phyloP scores from a whole-genome alignment of 2,797 vertebrate genomes.

The Philypnodon macrostomus region DNA sequence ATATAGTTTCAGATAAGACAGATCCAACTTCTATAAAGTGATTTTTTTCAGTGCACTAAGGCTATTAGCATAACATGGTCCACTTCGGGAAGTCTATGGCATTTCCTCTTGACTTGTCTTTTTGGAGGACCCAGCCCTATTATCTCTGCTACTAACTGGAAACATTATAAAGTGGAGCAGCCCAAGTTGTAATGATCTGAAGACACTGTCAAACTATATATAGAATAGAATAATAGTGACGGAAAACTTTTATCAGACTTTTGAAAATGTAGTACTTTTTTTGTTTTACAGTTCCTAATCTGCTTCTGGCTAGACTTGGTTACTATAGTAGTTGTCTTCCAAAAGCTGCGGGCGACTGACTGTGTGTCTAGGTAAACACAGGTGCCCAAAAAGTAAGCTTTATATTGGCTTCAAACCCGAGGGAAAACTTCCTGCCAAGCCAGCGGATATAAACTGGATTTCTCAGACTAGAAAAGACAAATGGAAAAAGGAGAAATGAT shows the following conservation, averaged over 20 bases:
- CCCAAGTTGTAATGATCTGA: too few species aligned
- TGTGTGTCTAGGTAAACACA: conserved; percentile 13
- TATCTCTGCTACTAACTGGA: conserved; percentile 4
- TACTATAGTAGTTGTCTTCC: conserved; percentile 8
- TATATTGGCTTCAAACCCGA: conserved; percentile 33
- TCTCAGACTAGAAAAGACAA: conserved; percentile 25
- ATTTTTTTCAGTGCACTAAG: not conserved
- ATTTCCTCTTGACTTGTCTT: conserved; percentile 46
- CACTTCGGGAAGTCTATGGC: conserved; percentile 24
- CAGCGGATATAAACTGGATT: conserved; percentile 35
- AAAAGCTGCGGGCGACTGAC: conserved; percentile 2
- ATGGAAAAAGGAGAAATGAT: conserved; percentile 32
- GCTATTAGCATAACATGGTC: conserved; percentile 1
- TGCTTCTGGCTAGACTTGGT: conserved; percentile 15
- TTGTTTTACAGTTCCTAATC: too few species aligned
- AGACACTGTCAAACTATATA: too few species aligned
- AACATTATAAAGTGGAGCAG: not conserved
- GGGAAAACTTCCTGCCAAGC: conserved; percentile 32
- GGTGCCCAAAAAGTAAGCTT: conserved; percentile 40
- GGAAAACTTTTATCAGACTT: too few species aligned
- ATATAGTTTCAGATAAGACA: too few species aligned
- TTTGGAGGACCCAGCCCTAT: conserved; percentile 27
- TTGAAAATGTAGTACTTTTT: too few species aligned
- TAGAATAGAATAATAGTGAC: too few species aligned
- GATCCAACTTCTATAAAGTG: too few species aligned